Evolutionary conservation across 2,113 vertebrate genomes (phyloP).

Genomic region (Aptenodytes patagonicus): DNA sequence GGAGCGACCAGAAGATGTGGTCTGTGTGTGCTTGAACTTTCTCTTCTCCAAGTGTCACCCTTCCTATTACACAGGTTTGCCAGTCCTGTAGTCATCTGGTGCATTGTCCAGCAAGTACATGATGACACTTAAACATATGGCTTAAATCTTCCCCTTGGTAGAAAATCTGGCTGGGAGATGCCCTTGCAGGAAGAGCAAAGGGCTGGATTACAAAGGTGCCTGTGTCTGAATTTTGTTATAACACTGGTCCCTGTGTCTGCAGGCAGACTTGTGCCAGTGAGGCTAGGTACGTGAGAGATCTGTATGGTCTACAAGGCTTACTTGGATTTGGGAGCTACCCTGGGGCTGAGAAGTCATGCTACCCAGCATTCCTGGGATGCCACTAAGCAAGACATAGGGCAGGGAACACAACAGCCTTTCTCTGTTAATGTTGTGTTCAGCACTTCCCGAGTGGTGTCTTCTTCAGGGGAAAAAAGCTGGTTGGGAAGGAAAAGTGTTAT

Average conservation of each 20-base stretch:
- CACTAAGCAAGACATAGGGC: background rate
- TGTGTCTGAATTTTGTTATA: accelerated
- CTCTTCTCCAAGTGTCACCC: background rate
- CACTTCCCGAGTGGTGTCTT: background rate
- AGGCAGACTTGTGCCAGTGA: background rate
- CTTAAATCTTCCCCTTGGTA: background rate
- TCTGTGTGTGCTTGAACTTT: background rate
- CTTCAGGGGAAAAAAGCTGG: background rate
- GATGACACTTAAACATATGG: accelerated
- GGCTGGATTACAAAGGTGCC: background rate
- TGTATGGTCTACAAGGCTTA: accelerated
- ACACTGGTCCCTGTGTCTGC: background rate
- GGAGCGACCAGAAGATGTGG: background rate
- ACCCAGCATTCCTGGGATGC: accelerated
- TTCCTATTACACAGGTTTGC: accelerated
- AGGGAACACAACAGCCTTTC: background rate
- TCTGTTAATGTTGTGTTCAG: background rate
- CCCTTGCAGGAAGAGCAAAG: background rate
- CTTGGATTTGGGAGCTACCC: background rate
- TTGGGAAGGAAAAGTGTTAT: background rate
- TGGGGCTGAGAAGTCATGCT: background rate
- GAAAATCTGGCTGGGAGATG: background rate
- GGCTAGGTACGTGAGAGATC: background rate
- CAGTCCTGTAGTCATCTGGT: accelerated
- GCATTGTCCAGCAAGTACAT: accelerated